Evolutionary conservation across 2,797 vertebrate species (phyloP).

Genomic region (Cephalopachus bancanus): DNA sequence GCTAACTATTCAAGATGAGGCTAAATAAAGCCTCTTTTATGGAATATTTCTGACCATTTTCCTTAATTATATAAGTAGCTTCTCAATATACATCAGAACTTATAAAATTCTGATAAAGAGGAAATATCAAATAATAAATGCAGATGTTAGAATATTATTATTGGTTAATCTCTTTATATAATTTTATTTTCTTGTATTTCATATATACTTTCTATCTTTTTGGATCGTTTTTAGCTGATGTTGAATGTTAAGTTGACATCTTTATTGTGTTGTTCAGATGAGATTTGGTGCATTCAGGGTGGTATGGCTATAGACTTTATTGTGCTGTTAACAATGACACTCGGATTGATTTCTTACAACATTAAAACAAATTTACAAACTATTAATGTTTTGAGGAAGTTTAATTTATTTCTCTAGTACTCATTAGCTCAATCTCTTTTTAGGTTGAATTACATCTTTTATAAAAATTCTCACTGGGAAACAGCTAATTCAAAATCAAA

Average conservation of each 20-base stretch:
- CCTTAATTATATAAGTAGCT: not conserved
- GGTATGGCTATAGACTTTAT: not conserved
- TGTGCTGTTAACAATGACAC: slow-evolving; percentile 33
- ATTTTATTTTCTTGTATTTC: slow-evolving; percentile 16
- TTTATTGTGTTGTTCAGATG: slow-evolving; percentile 41
- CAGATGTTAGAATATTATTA: not conserved
- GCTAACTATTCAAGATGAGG: not conserved
- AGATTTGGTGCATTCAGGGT: too few relatives aligned
- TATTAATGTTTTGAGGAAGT: slow-evolving; percentile 50
- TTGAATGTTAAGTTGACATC: slow-evolving; percentile 50
- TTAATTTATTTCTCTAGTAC: slow-evolving; percentile 60
- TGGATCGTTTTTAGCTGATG: not conserved
- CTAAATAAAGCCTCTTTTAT: not conserved
- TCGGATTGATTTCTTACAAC: slow-evolving; percentile 54
- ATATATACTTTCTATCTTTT: not conserved
- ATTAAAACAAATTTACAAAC: slow-evolving; percentile 53
- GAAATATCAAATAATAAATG: slow-evolving; percentile 5
- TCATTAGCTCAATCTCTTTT: slow-evolving; percentile 51
- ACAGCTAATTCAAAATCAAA: slow-evolving; percentile 5
- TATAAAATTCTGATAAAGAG: not conserved
- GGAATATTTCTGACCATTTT: not conserved
- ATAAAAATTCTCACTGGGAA: slow-evolving; percentile 25
- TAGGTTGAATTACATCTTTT: not conserved
- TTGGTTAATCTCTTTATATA: not conserved
- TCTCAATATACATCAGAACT: slow-evolving; percentile 41